Evolutionary conservation across 1,140 invertebrate species (phyloP).

Genomic region (Orchesella cincta): DNA sequence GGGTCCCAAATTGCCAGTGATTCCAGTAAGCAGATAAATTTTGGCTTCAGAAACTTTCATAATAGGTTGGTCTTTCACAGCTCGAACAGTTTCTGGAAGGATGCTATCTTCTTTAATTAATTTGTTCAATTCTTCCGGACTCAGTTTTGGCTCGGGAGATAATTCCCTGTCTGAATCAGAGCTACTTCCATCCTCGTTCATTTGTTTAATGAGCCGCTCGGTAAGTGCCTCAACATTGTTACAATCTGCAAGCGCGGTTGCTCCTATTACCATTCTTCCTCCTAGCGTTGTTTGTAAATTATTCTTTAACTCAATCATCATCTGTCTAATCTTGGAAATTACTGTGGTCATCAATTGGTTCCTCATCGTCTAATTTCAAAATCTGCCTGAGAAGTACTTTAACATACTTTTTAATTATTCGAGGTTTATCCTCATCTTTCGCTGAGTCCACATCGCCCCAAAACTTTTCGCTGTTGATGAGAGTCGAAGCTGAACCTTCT

Average conservation of each 20-base stretch:
- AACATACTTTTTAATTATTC: constrained; percentile 8
- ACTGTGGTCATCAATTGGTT: constrained; percentile 29
- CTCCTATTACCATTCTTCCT: not conserved
- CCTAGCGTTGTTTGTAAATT: constrained; percentile 24
- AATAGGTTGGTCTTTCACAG: no score
- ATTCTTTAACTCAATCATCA: constrained; percentile 35
- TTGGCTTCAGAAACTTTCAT: not conserved
- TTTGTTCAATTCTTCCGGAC: not conserved
- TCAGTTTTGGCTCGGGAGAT: not conserved
- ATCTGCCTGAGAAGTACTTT: constrained; percentile 28
- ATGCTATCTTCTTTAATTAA: not conserved
- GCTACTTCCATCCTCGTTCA: not conserved
- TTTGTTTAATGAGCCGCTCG: not conserved
- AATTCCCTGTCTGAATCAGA: not conserved
- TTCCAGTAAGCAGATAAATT: constrained; percentile 28
- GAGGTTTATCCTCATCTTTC: not conserved
- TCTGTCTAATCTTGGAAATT: constrained; percentile 31
- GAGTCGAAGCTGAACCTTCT: not conserved
- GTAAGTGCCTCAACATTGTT: not conserved
- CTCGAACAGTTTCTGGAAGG: not conserved
- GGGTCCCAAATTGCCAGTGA: constrained; percentile 29
- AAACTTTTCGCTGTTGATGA: constrained; percentile 14
- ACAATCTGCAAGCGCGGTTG: constrained; percentile 10
- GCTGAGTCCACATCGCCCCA: constrained; percentile 12
- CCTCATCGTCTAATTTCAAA: constrained; percentile 31